Evolutionary conservation across 2,797 vertebrate species (phyloP).

Genomic region (Falco rusticolus): DNA sequence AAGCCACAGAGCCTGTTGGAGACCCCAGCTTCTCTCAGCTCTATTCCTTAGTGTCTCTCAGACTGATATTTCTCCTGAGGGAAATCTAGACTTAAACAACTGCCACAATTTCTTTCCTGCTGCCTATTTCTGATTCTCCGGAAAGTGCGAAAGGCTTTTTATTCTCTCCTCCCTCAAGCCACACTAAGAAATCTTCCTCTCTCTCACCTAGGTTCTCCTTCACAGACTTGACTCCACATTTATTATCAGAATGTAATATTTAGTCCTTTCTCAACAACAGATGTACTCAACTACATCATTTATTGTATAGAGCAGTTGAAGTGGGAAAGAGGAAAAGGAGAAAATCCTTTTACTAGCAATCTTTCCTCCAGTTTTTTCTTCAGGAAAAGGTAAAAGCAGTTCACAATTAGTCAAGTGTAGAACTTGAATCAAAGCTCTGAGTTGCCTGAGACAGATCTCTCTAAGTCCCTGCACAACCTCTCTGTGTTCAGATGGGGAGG

Average conservation of each 20-base stretch:
- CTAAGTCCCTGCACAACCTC: neutral
- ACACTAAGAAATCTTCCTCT: neutral
- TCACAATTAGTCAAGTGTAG: neutral
- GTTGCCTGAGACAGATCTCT: neutral
- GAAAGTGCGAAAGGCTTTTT: neutral
- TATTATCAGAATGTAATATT: neutral
- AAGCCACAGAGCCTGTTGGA: neutral
- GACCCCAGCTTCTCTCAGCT: neutral
- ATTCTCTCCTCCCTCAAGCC: neutral
- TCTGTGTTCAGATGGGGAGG: neutral
- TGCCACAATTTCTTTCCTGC: neutral
- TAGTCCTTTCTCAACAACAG: neutral
- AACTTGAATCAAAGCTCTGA: neutral
- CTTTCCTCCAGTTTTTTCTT: neutral
- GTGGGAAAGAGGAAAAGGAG: neutral
- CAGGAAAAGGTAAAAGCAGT: neutral
- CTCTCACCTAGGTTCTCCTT: neutral
- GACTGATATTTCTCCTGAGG: constrained; percentile 1
- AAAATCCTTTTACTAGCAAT: neutral
- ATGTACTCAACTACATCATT: neutral
- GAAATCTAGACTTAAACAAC: neutral
- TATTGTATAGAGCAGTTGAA: no score
- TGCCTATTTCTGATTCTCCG: neutral
- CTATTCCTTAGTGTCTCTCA: neutral
- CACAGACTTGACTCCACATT: neutral